Evolutionary conservation across 1,140 invertebrate species (phyloP).

Genomic region (Bombus consobrinus): DNA sequence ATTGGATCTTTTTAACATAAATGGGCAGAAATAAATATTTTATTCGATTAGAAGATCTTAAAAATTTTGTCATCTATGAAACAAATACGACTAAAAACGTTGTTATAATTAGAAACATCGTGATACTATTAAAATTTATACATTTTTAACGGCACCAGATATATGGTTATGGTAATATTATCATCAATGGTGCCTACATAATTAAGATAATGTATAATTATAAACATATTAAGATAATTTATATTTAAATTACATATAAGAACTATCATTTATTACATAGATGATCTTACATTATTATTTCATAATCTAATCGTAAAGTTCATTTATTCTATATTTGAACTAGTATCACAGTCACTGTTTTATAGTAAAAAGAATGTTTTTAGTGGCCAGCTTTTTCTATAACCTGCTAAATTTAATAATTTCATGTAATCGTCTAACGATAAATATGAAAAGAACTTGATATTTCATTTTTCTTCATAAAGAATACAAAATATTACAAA

Average conservation of each 20-base stretch:
- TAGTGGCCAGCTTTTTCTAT: neutral
- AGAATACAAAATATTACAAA: neutral
- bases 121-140: neutral
- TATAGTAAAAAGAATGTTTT: constrained; percentile 20
- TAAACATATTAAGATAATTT: neutral
- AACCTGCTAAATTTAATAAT: neutral
- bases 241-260: neutral
- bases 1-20: neutral
- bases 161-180: neutral
- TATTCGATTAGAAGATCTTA: neutral
- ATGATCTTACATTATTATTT: neutral
- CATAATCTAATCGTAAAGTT: constrained; percentile 17
- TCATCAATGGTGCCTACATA: neutral
- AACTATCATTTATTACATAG: constrained; percentile 13
- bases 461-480: neutral
- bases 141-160: neutral
- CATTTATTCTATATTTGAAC: constrained; percentile 22
- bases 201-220: neutral
- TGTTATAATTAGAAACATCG: neutral
- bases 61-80: neutral
- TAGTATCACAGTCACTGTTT: constrained; percentile 49
- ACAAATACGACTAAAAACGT: neutral
- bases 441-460: constrained; percentile 1
- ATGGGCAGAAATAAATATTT: neutral
- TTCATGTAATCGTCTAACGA: neutral